Evolutionary conservation across 2,888 invertebrate species (phyloP), one percentile per base, ranked within the genome.

Genomic region (Troilus luridus): DNA sequence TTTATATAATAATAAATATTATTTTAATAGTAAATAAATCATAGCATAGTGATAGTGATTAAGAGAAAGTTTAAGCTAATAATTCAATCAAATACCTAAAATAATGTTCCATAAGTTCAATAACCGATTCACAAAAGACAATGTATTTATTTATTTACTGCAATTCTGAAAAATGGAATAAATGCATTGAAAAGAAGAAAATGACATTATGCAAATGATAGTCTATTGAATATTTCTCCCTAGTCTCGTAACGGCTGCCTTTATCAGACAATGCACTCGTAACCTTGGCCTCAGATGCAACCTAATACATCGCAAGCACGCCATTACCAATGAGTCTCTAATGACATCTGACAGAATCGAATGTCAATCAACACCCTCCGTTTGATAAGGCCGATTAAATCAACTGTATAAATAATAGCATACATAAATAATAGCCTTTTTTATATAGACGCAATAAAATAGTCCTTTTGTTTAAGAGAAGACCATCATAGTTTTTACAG

Each of bases 241-340:
- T 7, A 56, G n/a, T 85, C 85, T 56, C 56, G 56, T 56, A 56
- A n/a, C 21, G n/a, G 56, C 54, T 21, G n/a, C 0, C 41, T 85
- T 85, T 58, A 85, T 85, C 85, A 85, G 85, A 21, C 85, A 85
- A 85, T 85, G 85, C 85, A 85, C 85, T 85, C 56, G 85, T 85
- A 85, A 85, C 85, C 85, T 85, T 85, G 85, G 85, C 85, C 85
- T 58, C 85, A 85, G 85, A n/a, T 85, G 85, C 85, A 85, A 85
- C 56, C 56, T 56, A 56, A 85, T 56, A 85, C 85, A 85, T 58
- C 85, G 85, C 85, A 56, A 11, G n/a, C 85, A n/a, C 56, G 72
- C 72, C 72, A 77, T 77, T 77, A 77, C 72, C 27, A 24, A 67
- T 24, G 67, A 41, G 72, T 9, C 17, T 77, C 72, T 77, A 77